Conservation (phyloP, 2,797 vertebrate species). For the Remorina albescens region DNA sequence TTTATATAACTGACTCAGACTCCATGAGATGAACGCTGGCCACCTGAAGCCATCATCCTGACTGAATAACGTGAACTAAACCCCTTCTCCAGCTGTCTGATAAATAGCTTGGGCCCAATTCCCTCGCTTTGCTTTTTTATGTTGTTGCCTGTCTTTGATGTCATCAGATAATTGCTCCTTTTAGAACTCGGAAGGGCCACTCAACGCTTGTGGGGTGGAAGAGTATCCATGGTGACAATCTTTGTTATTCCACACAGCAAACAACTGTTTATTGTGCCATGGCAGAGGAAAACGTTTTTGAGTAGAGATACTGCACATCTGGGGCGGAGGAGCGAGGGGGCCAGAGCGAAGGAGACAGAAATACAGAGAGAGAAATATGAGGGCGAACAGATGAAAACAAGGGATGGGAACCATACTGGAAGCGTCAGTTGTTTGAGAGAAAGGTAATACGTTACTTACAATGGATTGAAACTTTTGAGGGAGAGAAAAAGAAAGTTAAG, state of each 20-base stretch:
- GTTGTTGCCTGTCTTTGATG: slow-evolving; percentile 82
- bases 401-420: slow-evolving; percentile 38
- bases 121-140: slow-evolving; percentile 73
- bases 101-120: slow-evolving; percentile 68
- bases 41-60: slow-evolving; percentile 44
- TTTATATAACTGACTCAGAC: slow-evolving; percentile 35
- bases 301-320: slow-evolving; percentile 68
- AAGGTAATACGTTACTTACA: slow-evolving; percentile 11
- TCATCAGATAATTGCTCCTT: slow-evolving; percentile 87
- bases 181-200: slow-evolving; percentile 80
- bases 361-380: slow-evolving; percentile 33
- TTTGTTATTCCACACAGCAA: slow-evolving; percentile 76
- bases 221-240: slow-evolving; percentile 81
- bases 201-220: slow-evolving; percentile 60
- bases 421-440: slow-evolving; percentile 26
- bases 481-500: slow-evolving; percentile 24
- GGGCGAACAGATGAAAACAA: slow-evolving; percentile 6
- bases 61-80: slow-evolving; percentile 55
- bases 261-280: slow-evolving; percentile 75
- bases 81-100: slow-evolving; percentile 65
- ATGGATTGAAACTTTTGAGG: slow-evolving; percentile 22
- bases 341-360: slow-evolving; percentile 20
- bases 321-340: slow-evolving; percentile 47
- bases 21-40: slow-evolving; percentile 32
- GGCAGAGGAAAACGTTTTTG: slow-evolving; percentile 59